Evolutionary conservation across 2,113 vertebrate genomes (phyloP), one percentile per base, ranked within the genome.

Genomic region (Equus quagga): DNA sequence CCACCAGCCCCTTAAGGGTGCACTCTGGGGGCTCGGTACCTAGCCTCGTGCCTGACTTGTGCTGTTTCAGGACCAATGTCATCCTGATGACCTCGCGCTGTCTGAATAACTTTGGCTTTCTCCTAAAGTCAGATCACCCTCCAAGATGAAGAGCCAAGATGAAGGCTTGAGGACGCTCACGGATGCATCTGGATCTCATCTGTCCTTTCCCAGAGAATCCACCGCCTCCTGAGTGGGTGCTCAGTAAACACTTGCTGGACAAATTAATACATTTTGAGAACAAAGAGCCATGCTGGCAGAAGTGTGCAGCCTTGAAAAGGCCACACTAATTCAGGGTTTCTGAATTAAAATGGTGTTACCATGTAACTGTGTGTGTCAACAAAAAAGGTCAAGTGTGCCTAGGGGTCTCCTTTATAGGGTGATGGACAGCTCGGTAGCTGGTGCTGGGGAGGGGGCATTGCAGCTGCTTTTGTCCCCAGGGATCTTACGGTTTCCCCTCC

Each of bases 161-260:
- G 36, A 41, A 8, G 58, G 11, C n/a, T 44, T 1, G 3, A 21
- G 56, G 83, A 33, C 10, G 67, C 69, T 72, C 11, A 2, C 8
- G 0, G 33, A 5, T 8, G 11, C 9, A 4, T 62, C 64, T 7
- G 21, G 17, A 4, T 21, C 21, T 67, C 31, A 1, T 15, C 54
- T 0, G 0, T 44, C 79, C n/a, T 10, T 26, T 46, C 33, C 65
- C 49, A 41, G 70, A 89, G 5, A 5, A 65, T 10, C 24, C n/a
- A 17, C 2, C 9, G 1, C 44, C 76, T 41, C 4, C 56, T 0
- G 6, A 3, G 0, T 5, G 19, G 21, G 73, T 26, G 21, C 28
- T 73, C 28, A 41, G 49, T 44, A 54, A 65, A 60, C 41, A 23
- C 56, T 36, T 9, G 19, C 49, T 26, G 90, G 80, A 84, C 60